Evolutionary conservation across 2,113 vertebrate species (phyloP).

Genomic region (Thunnus maccoyii): DNA sequence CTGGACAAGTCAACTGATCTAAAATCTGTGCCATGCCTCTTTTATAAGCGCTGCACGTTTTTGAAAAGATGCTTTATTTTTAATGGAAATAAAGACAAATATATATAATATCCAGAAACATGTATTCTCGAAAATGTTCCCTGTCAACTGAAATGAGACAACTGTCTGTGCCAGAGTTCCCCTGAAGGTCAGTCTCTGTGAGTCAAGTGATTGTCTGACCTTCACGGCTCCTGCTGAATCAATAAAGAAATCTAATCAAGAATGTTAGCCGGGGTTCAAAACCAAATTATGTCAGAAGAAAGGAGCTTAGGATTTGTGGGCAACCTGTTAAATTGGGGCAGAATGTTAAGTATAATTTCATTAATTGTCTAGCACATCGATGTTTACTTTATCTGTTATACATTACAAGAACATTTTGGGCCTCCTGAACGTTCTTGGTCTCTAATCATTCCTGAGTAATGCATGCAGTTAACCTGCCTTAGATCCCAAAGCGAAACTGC

Average conservation of each 20-base stretch:
- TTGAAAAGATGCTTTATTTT: slow-evolving; percentile 4
- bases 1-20: not conserved
- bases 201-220: slow-evolving; percentile 70
- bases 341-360: slow-evolving; percentile 49
- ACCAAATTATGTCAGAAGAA: slow-evolving; percentile 64
- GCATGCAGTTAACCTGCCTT: slow-evolving; percentile 11
- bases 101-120: slow-evolving; percentile 5
- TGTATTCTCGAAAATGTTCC: slow-evolving; percentile 42
- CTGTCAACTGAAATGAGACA: slow-evolving; percentile 48
- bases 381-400: slow-evolving; percentile 46
- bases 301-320: slow-evolving; percentile 39
- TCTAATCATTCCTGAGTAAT: slow-evolving; percentile 20
- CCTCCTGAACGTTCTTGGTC: not conserved
- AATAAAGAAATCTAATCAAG: slow-evolving; percentile 77
- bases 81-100: not conserved
- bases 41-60: slow-evolving; percentile 17
- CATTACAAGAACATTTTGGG: slow-evolving; percentile 14
- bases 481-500: not conserved
- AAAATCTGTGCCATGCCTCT: not conserved
- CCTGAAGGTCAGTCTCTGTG: slow-evolving; percentile 65
- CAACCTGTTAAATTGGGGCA: slow-evolving; percentile 47
- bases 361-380: slow-evolving; percentile 39
- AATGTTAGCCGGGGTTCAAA: slow-evolving; percentile 57
- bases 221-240: slow-evolving; percentile 65
- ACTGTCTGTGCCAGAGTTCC: slow-evolving; percentile 53